Base-by-base conservation (phyloP, 2,888 invertebrate genomes). In the Tetranychus truncatus region DNA sequence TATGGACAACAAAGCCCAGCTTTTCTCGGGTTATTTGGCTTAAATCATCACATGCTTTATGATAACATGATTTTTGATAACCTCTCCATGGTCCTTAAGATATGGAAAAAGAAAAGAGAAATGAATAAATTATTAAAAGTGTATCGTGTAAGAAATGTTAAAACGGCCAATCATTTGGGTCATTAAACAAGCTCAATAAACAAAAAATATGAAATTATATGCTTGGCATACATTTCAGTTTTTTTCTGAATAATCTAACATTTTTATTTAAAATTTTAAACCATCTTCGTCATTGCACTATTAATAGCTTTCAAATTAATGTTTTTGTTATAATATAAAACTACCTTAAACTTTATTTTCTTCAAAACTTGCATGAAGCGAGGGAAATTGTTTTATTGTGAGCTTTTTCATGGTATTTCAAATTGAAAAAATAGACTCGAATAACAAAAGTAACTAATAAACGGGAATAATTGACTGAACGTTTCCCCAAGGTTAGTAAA, bases 11-110 rank as follows among this genome's bases (percentile, higher is more conserved):
- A 69, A 79, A 78, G 20, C 76, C 75, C 4, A 79, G 71, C 65
- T 79, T 79, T 73, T 79, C 78, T 1, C 73, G 72, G 1, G 77
- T 77, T 44, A 79, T 75, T 44, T 77, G 77, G 45, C 76, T 74
- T 8, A 76, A 65, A 67, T 79, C 78, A 71, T 79, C 79, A 74
- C 79, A 78, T 20, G 76, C 72, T 44, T 72, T 74, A 71, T 79
- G 79, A 66, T 79, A 79, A 45, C 79, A 79, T 45, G 77, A 72
- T 44, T 76, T 74, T 77, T 78, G 78, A 74, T 75, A 73, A 6
- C 77, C 77, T 73, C 79, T 75, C 74, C 78, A 79, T 5, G 79
- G 79, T 45, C 79, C 79, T 79, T 46, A 71, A 73, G 67, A 6
- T 66, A n/a, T n/a, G n/a, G 75, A 74, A 8, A 34, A 71, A 72